Percentiles rank a stretch among this genome's conserved stretches.
Evolutionary conservation across 1,140 invertebrate species (phyloP).

Genomic region (Cyclargus thomasi): DNA sequence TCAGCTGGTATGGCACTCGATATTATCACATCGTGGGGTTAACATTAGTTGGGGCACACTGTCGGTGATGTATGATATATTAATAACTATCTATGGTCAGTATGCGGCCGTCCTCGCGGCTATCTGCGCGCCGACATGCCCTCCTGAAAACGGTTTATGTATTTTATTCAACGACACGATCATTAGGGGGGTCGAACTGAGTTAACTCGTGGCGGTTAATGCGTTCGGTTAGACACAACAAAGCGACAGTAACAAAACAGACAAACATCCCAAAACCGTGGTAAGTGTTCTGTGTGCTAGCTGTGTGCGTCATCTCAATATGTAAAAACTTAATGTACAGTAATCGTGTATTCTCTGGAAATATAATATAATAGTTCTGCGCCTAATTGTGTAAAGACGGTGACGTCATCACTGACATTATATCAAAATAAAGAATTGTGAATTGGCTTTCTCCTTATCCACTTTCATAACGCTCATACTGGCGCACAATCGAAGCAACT

Average conservation of each 20-base stretch:
- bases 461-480: no score
- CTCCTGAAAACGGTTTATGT: conserved; percentile 38
- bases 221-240: not conserved
- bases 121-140: conserved; percentile 39
- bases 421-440: no score
- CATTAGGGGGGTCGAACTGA: not conserved
- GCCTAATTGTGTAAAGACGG: no score
- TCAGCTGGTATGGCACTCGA: conserved; percentile 9
- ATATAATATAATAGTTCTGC: no score
- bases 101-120: not conserved
- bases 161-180: not conserved
- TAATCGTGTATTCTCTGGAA: not conserved
- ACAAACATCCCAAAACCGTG: not conserved
- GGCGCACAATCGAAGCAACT: no score
- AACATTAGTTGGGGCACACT: conserved; percentile 19
- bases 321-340: not conserved
- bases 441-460: no score
- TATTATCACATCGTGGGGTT: not conserved
- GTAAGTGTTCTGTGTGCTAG: conserved; percentile 7
- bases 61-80: not conserved
- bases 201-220: not conserved
- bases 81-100: not conserved
- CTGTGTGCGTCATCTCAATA: not conserved
- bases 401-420: no score
- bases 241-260: not conserved